phyloP scores from a whole-genome alignment of 2,797 vertebrate species.

The Hoplostethus mediterraneus region DNA sequence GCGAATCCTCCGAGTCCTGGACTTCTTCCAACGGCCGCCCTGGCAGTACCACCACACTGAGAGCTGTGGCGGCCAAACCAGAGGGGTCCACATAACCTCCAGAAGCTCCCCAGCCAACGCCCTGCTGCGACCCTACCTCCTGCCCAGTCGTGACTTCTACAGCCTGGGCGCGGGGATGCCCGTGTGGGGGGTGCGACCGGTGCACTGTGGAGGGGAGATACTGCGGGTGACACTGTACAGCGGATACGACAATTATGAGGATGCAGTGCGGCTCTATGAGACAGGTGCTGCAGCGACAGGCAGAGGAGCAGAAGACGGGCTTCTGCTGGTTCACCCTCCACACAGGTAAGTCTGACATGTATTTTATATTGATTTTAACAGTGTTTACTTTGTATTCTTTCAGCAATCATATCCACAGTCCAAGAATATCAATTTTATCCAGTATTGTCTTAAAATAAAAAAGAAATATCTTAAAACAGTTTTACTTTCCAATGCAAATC shows the following conservation, averaged over 20 bases:
- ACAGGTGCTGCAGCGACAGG: constrained; percentile 89
- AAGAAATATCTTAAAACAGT: too few relatives aligned
- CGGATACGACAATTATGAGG: constrained; percentile 91
- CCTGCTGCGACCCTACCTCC: constrained; percentile 67
- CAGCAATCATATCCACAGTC: too few relatives aligned
- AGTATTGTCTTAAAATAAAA: too few relatives aligned
- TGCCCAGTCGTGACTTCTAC: constrained; percentile 90
- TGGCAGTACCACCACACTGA: constrained; percentile 89
- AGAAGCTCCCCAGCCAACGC: constrained; percentile 47
- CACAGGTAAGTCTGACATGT: constrained; percentile 42
- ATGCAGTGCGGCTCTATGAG: constrained; percentile 91
- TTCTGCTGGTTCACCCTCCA: constrained; percentile 89
- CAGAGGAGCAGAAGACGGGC: constrained; percentile 84
- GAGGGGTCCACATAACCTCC: constrained; percentile 72
- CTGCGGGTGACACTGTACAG: constrained; percentile 92
- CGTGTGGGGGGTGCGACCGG: constrained; percentile 91
- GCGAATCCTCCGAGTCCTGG: constrained; percentile 87
- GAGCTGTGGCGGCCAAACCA: constrained; percentile 54
- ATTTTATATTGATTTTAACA: constrained; percentile 6
- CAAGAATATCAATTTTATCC: too few relatives aligned
- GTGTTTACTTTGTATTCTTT: neutral
- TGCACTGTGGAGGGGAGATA: constrained; percentile 87
- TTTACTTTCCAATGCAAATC: too few relatives aligned
- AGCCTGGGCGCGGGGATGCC: constrained; percentile 92
- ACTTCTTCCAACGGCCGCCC: constrained; percentile 90